Evolutionary conservation across 2,888 invertebrate genomes (phyloP), one percentile per base, ranked within the genome.

Genomic region (Slavum lentiscoides): DNA sequence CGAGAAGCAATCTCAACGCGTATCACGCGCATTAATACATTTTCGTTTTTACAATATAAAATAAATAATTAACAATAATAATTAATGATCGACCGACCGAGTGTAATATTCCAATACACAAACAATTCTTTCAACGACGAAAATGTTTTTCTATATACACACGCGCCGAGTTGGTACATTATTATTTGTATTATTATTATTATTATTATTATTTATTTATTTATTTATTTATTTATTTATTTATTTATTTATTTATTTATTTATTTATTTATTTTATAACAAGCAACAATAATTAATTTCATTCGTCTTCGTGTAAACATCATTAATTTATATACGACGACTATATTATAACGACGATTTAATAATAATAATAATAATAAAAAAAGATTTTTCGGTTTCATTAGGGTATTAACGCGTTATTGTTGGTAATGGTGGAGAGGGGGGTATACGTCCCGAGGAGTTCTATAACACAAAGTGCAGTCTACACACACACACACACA

Each of bases 231-330:
- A n/a, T n/a, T n/a, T n/a, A n/a, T n/a, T n/a, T n/a, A n/a, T n/a
- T n/a, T n/a, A n/a, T n/a, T n/a, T n/a, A n/a, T n/a, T n/a, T n/a
- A n/a, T n/a, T n/a, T n/a, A n/a, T n/a, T n/a, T n/a, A n/a, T n/a
- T n/a, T n/a, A n/a, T n/a, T n/a, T n/a, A 77, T 68, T 69, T 70
- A 30, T 30, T 80, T 58, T 72, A 72, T 72, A 66, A 80, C 80
- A 80, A 77, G 70, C 80, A 43, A 72, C 80, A 66, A 80, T 80
- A 80, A 80, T 80, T 80, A 80, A 80, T 80, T 80, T 72, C 72
- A 58, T 80, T 80, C 53, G 80, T 64, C 80, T 72, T 66, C 30
- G 30, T 37, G 72, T 72, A 80, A 80, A 80, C 80, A 66, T 80
- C 80, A 80, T 80, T 80, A 80, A 80, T 80, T 70, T 72, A 55